These are phyloP conservation scores for Xestia ashworthii DNA, from an alignment of 2,888 invertebrate genomes.

Conservation along the genomic window DNA sequence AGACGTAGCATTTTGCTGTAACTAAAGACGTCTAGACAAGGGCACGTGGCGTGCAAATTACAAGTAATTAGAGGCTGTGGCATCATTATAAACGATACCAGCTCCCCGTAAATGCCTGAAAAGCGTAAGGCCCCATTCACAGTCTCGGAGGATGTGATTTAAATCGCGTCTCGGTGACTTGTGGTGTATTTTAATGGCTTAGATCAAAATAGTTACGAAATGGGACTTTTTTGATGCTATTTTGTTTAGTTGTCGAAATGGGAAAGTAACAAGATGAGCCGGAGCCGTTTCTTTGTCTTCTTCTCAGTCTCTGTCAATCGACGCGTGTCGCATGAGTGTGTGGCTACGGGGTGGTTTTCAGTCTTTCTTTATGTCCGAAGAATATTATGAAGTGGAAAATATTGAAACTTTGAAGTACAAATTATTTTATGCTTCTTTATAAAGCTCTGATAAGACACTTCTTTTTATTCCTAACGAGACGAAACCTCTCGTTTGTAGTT, in stretches of 20 bases:
- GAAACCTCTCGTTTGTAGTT: not conserved
- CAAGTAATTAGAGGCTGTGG: constrained; percentile 35
- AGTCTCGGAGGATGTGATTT: not conserved
- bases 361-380: not conserved
- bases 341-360: not conserved
- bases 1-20: not conserved
- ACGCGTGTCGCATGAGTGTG: not conserved
- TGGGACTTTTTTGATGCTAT: no score
- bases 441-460: not conserved
- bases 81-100: constrained; percentile 21
- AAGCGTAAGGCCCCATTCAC: no score
- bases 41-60: constrained; percentile 35
- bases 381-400: not conserved
- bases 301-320: not conserved
- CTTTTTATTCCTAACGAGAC: not conserved
- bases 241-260: no score
- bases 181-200: not conserved
- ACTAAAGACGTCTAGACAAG: constrained; percentile 47
- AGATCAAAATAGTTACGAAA: no score
- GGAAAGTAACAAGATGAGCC: no score
- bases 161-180: not conserved
- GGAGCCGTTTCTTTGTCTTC: not conserved
- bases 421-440: not conserved
- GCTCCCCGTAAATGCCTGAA: not conserved
- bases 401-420: not conserved